Base-by-base conservation (phyloP, 2,888 invertebrate genomes). In the Thymelicus sylvestris region DNA sequence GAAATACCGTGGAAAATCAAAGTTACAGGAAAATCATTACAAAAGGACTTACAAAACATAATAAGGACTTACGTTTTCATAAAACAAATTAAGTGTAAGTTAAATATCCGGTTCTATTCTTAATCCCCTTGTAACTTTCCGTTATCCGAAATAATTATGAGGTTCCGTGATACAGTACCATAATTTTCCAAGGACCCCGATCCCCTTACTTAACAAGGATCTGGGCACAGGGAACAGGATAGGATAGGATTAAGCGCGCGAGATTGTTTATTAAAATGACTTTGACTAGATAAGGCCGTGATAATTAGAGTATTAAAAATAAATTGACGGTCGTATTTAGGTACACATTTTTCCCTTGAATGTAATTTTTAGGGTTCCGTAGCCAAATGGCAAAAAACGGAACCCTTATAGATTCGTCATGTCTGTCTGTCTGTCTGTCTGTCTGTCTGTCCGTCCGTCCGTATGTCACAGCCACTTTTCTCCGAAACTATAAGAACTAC, bases 61-160 rank as follows among this genome's bases (percentile, higher is more conserved):
- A 57, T 12, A 24, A 13, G 2, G 10, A 31, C 31, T 31, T 31
- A 12, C 13, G 31, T 6, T 57, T 57, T 57, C 31, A 57, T 57
- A 24, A 52, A 15, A 19, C 50, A 8, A 52, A 52, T 52, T 31
- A 31, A 31, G 57, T 24, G 5, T 4, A 57, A 31, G 57, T 57
- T 24, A 66, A 66, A 44, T 55, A 66, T 66, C 41, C 55, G 41
- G 44, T 41, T 66, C 7, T 4, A 60, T 31, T 13, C 31, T 31
- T 39, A 55, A 57, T 44, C 41, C 66, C 48, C 44, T 55, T 57
- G 57, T 57, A 57, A 57, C 57, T 44, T 12, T 66, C 24, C 41
- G 66, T 57, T 66, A 66, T 66, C 66, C 57, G 44, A 66, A 66
- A 66, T 66, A 66, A 66, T 66, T 66, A 66, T 66, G 55, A 64